These are phyloP conservation scores for Drosophila willistoni DNA, from an alignment of 1,140 invertebrate species.

Conservation along the genomic window DNA sequence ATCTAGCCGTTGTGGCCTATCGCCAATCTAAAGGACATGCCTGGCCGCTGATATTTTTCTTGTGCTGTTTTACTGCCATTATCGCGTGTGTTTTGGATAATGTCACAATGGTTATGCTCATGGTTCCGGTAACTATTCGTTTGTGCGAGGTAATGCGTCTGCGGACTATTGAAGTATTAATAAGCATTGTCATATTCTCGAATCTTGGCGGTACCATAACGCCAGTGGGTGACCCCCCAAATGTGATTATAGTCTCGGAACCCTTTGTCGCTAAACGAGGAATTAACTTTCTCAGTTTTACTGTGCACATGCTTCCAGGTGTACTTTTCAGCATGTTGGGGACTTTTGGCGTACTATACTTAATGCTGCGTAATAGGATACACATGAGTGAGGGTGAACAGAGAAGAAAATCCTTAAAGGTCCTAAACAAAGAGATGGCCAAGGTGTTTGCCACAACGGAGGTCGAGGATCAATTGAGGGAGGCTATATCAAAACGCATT, in stretches of 20 bases:
- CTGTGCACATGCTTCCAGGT: too few relatives aligned
- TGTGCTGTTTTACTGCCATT: conserved; percentile 90
- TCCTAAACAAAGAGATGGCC: too few relatives aligned
- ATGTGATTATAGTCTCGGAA: conserved; percentile 93
- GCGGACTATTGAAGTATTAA: conserved; percentile 90
- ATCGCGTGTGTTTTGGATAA: conserved; percentile 93
- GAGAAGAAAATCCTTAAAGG: too few relatives aligned
- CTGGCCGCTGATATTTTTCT: conserved; percentile 90
- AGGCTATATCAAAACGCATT: too few relatives aligned
- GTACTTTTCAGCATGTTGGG: too few relatives aligned
- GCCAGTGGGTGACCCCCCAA: conserved; percentile 93
- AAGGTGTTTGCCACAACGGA: too few relatives aligned
- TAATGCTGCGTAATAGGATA: too few relatives aligned
- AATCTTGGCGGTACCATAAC: conserved; percentile 94
- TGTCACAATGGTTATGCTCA: conserved; percentile 92
- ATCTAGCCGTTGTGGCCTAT: conserved; percentile 85
- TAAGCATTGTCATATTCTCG: conserved; percentile 90
- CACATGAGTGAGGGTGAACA: too few relatives aligned
- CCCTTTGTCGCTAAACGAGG: conserved; percentile 82
- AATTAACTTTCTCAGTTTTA: too few relatives aligned
- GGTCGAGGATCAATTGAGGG: too few relatives aligned
- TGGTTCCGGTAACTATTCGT: conserved; percentile 93
- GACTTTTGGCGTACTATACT: too few relatives aligned
- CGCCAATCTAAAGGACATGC: conserved; percentile 90
- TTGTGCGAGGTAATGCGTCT: conserved; percentile 93